phyloP scores from a whole-genome alignment of 2,113 vertebrate genomes.

The Hymenochirus boettgeri region DNA sequence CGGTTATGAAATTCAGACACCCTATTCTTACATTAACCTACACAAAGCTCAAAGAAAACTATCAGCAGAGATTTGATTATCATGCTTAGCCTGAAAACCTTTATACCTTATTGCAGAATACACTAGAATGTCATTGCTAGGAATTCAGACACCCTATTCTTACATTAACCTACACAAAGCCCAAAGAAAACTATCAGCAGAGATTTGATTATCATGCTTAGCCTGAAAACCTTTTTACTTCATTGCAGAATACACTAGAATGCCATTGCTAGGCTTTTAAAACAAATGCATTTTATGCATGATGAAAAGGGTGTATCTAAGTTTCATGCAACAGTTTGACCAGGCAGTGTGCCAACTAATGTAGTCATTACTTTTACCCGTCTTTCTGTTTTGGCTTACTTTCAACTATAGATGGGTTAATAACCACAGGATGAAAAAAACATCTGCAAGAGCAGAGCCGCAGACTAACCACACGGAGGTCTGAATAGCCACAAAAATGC shows the following conservation, averaged over 20 bases:
- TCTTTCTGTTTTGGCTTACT: slow-evolving; percentile 1
- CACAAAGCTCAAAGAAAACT: too few species aligned
- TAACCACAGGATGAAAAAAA: slow-evolving; percentile 38
- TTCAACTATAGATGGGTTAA: slow-evolving; percentile 19
- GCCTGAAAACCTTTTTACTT: too few species aligned
- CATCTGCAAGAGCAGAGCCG: slow-evolving; percentile 34
- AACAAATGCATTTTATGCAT: background rate
- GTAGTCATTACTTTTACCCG: slow-evolving; percentile 22
- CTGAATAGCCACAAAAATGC: slow-evolving; percentile 38
- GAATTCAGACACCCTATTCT: too few species aligned
- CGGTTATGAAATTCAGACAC: too few species aligned
- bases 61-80: too few species aligned
- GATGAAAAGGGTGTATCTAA: background rate
- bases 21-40: too few species aligned
- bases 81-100: too few species aligned
- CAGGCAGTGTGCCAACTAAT: slow-evolving; percentile 8
- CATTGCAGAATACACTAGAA: too few species aligned
- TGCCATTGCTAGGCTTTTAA: background rate
- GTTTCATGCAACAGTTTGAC: background rate
- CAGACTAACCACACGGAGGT: slow-evolving; percentile 37
- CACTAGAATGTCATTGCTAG: too few species aligned
- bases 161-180: too few species aligned
- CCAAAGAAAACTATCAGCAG: too few species aligned
- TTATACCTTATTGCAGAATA: background rate
- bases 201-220: too few species aligned